Conservation (phyloP, 2,113 vertebrate genomes). For the human (Homo sapiens) region DNA sequence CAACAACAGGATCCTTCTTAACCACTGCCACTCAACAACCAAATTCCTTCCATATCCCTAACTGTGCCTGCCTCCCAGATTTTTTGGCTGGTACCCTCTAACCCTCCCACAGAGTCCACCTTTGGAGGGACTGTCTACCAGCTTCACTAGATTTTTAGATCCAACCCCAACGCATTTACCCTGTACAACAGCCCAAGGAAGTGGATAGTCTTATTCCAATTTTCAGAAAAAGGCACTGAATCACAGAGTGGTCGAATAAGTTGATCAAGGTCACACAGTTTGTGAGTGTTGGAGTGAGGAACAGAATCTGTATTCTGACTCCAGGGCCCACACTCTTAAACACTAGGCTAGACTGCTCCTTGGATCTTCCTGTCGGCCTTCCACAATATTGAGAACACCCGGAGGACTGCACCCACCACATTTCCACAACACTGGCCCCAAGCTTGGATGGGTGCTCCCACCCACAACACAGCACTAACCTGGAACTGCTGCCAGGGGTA, state of each 20-base stretch:
- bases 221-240: not conserved
- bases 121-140: not conserved
- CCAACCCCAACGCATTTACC: not conserved
- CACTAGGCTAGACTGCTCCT: not conserved
- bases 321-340: not conserved
- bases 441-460: not conserved
- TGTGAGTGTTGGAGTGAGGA: not conserved
- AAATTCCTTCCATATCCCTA: not conserved
- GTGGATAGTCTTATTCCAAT: not conserved
- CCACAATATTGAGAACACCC: not conserved
- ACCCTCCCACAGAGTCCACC: not conserved
- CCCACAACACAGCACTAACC: not conserved
- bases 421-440: not conserved
- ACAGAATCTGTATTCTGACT: not conserved
- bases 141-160: not conserved
- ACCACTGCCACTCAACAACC: not conserved
- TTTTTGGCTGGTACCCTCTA: slow-evolving; percentile 56
- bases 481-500: slow-evolving; percentile 84
- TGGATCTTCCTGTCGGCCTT: not conserved
- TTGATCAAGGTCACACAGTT: not conserved
- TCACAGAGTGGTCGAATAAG: not conserved
- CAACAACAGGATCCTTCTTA: not conserved
- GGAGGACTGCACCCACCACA: not conserved
- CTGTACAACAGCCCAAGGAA: not conserved
- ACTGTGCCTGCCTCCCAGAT: not conserved